Percentiles rank a stretch among this genome's conserved stretches.
These are phyloP conservation scores for Latheticus oryzae DNA, from an alignment of 2,888 invertebrate species.

Conservation along the genomic window DNA sequence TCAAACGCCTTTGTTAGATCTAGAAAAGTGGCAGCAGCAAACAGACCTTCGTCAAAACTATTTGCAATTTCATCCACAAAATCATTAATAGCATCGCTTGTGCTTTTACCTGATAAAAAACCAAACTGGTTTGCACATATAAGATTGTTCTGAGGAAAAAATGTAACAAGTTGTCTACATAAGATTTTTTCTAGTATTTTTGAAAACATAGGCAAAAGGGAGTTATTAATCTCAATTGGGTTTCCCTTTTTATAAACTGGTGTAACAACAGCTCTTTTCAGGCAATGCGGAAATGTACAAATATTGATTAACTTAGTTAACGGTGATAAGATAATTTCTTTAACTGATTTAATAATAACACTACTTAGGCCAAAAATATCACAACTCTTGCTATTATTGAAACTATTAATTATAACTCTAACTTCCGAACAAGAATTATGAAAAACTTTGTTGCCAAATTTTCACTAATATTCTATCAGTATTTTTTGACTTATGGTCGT, in stretches of 20 bases:
- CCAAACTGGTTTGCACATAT: background rate
- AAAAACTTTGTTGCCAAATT: too few species aligned
- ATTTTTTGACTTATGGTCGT: too few species aligned
- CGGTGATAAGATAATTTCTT: conserved; percentile 1
- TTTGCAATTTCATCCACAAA: conserved; percentile 4
- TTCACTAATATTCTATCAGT: too few species aligned
- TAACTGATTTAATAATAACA: background rate
- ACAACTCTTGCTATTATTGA: too few species aligned
- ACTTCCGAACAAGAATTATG: too few species aligned
- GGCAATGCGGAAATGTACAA: conserved; percentile 3
- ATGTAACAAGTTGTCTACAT: conserved; percentile 1
- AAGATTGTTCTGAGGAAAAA: background rate
- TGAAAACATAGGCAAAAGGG: background rate
- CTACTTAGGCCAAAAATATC: too few species aligned
- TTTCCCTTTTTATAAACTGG: background rate
- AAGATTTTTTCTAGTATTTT: conserved; percentile 1
- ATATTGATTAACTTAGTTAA: background rate
- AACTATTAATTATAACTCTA: too few species aligned
- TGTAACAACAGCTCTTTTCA: background rate
- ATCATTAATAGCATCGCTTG: too few species aligned
- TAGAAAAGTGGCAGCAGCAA: conserved; percentile 1
- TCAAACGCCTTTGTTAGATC: conserved; percentile 1
- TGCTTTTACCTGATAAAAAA: conserved; percentile 1
- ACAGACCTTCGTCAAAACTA: conserved; percentile 2
- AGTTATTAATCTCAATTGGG: background rate